Percentiles rank a stretch among this genome's conserved stretches.
Conservation (phyloP, 64 coral and sea anemone species). For the Platygyra sinensis region DNA sequence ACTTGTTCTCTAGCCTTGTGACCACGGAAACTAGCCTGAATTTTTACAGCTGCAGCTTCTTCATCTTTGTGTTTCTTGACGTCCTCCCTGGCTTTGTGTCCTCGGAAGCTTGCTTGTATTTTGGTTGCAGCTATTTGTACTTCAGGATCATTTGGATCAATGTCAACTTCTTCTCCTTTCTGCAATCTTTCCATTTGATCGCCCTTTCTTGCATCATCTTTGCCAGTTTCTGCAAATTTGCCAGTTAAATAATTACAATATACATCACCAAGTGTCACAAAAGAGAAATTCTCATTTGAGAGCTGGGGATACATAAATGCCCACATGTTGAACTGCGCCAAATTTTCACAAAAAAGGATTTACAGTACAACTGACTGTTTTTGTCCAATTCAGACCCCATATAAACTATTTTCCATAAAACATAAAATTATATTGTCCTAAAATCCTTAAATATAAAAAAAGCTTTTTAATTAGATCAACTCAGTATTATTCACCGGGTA, state of each 20-base stretch:
- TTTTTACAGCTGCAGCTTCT: slow-evolving; percentile 74
- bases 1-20: slow-evolving; percentile 84
- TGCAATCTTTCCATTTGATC: slow-evolving; percentile 75
- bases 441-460: too few species aligned
- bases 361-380: too few species aligned
- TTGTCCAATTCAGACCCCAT: too few species aligned
- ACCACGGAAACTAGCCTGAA: slow-evolving; percentile 86
- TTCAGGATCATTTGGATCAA: slow-evolving; percentile 83
- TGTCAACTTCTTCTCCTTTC: slow-evolving; percentile 90
- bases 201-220: slow-evolving; percentile 88
- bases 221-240: slow-evolving; percentile 67
- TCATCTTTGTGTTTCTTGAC: slow-evolving; percentile 87
- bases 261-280: too few species aligned
- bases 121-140: slow-evolving; percentile 77
- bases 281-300: too few species aligned
- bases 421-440: too few species aligned
- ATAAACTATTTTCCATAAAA: too few species aligned
- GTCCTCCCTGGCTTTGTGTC: slow-evolving; percentile 86
- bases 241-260: background rate
- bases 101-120: slow-evolving; percentile 95
- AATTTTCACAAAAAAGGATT: too few species aligned
- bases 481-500: too few species aligned
- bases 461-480: too few species aligned
- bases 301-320: too few species aligned
- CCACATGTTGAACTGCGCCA: too few species aligned